phyloP scores from a whole-genome alignment of 2,113 vertebrate genomes.

The Pholis gunnellus region DNA sequence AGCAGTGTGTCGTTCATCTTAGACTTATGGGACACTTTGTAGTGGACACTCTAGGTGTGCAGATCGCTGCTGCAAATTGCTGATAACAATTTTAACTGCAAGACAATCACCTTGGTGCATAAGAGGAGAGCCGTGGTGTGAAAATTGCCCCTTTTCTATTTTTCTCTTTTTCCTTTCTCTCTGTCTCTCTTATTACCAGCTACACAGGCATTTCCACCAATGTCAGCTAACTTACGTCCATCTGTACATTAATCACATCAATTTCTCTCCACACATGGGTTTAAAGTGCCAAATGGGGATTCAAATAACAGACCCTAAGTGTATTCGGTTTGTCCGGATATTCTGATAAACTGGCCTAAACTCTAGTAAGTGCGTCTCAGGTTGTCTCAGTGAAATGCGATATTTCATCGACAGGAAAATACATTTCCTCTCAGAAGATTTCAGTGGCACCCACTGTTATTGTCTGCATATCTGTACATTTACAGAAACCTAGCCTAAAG shows the following conservation, averaged over 20 bases:
- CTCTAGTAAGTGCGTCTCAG: conserved; percentile 33
- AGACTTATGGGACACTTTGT: conserved; percentile 17
- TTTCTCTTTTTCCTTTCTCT: background rate
- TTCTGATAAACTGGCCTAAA: conserved; percentile 11
- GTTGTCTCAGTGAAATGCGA: conserved; percentile 43
- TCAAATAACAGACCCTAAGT: background rate
- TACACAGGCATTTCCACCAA: background rate
- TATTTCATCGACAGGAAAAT: conserved; percentile 18
- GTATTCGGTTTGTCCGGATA: background rate
- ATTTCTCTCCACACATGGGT: background rate
- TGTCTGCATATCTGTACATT: conserved; percentile 8
- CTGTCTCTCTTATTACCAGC: background rate
- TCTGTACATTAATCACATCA: conserved; percentile 14
- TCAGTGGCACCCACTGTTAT: background rate
- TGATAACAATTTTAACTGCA: conserved; percentile 30
- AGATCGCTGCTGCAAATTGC: conserved; percentile 39
- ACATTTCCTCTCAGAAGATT: conserved; percentile 24
- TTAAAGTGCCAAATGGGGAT: background rate
- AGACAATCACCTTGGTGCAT: conserved; percentile 41
- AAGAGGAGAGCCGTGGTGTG: background rate
- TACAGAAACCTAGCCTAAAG: background rate
- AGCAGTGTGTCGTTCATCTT: conserved; percentile 20
- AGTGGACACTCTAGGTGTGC: conserved; percentile 15
- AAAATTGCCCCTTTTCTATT: background rate
- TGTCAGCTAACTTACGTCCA: conserved; percentile 9